Percentiles rank a stretch among this genome's conserved stretches.
Evolutionary conservation across 2,113 vertebrate genomes (phyloP).

Genomic region (Anolis carolinensis): DNA sequence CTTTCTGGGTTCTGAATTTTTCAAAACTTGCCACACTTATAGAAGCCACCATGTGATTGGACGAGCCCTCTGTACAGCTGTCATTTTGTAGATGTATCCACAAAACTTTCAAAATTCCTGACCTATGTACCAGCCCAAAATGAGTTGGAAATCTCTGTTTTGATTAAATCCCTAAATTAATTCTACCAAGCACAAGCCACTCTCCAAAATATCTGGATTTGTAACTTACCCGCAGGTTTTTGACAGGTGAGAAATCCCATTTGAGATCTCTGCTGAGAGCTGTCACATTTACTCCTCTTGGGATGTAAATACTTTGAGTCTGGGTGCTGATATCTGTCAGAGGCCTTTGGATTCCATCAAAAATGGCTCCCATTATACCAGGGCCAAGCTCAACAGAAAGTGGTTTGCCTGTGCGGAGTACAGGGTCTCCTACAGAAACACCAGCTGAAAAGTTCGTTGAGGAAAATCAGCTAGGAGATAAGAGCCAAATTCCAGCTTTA

Average conservation of each 20-base stretch:
- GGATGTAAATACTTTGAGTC: slow-evolving; percentile 97
- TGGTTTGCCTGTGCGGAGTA: slow-evolving; percentile 95
- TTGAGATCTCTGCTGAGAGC: slow-evolving; percentile 92
- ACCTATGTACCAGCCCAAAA: too few relatives aligned
- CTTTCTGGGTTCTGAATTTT: too few relatives aligned
- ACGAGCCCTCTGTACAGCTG: too few relatives aligned
- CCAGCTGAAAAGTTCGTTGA: slow-evolving; percentile 85
- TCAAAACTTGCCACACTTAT: too few relatives aligned
- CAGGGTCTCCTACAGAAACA: slow-evolving; percentile 95
- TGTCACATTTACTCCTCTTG: slow-evolving; percentile 94
- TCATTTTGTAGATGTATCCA: too few relatives aligned
- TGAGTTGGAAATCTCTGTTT: too few relatives aligned
- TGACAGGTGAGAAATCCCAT: slow-evolving; percentile 92
- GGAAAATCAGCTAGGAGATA: slow-evolving; percentile 74
- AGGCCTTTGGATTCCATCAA: slow-evolving; percentile 98
- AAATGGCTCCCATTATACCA: slow-evolving; percentile 98
- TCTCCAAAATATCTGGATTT: slow-evolving; percentile 4
- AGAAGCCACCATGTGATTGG: too few relatives aligned
- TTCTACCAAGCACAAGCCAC: slow-evolving; percentile 7
- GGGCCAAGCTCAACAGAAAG: slow-evolving; percentile 95
- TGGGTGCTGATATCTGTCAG: slow-evolving; percentile 91
- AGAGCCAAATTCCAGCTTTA: too few relatives aligned
- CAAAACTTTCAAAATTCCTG: too few relatives aligned
- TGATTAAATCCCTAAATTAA: not conserved
- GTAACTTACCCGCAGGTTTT: slow-evolving; percentile 86